Evolutionary conservation across 2,888 invertebrate genomes (phyloP).

Genomic region (Aromia moschata): DNA sequence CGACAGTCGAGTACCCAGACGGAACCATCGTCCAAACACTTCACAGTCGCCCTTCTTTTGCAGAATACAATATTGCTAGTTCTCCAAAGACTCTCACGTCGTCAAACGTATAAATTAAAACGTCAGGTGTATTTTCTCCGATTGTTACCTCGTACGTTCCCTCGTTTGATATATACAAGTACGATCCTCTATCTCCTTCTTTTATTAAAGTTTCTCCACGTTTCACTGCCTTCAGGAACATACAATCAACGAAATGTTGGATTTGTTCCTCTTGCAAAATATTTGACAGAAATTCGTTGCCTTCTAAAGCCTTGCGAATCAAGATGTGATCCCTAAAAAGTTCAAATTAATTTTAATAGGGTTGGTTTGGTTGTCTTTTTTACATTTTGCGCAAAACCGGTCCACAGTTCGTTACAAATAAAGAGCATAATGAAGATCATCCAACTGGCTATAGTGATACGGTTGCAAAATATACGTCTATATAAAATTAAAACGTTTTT

Average conservation of each 20-base stretch:
- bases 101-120: conserved; percentile 67
- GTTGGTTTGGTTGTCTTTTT: too few species aligned
- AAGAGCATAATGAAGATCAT: too few species aligned
- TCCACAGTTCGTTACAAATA: too few species aligned
- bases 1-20: conserved; percentile 89
- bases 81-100: conserved; percentile 73
- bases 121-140: too few species aligned
- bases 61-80: conserved; percentile 67
- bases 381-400: too few species aligned
- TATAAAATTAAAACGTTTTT: too few species aligned
- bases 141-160: conserved; percentile 89
- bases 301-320: conserved; percentile 51
- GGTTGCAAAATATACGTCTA: too few species aligned
- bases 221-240: conserved; percentile 50
- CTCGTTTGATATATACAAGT: conserved; percentile 85
- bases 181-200: conserved; percentile 68
- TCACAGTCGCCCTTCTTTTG: conserved; percentile 85
- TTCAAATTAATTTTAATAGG: too few species aligned
- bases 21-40: conserved; percentile 81
- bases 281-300: conserved; percentile 56
- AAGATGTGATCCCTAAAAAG: conserved; percentile 52
- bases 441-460: too few species aligned
- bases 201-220: conserved; percentile 52
- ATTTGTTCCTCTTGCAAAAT: conserved; percentile 50
- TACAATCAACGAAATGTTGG: conserved; percentile 54